Conservation (phyloP, 2,797 vertebrate genomes). For the Platalea minor region DNA sequence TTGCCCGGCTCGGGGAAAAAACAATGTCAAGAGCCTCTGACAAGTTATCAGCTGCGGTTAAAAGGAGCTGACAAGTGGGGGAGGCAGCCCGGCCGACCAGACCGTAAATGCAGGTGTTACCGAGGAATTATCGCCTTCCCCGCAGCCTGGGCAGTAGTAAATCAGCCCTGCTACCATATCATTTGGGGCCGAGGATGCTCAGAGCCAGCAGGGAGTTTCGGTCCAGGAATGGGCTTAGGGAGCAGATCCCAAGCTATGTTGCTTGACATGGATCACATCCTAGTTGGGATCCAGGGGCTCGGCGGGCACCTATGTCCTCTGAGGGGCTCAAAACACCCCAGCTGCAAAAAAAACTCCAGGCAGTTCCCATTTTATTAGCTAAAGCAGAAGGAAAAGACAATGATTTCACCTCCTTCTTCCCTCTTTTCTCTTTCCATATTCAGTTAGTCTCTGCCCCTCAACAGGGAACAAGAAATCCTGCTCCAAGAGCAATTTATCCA, state of each 20-base stretch:
- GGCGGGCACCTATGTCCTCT: neutral
- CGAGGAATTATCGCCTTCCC: neutral
- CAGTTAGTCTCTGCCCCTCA: neutral
- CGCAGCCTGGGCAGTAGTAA: neutral
- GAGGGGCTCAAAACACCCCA: neutral
- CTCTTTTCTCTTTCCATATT: neutral
- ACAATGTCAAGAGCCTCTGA: neutral
- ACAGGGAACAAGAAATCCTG: neutral
- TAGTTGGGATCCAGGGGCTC: neutral
- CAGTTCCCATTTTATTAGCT: neutral
- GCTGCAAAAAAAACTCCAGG: too few relatives aligned
- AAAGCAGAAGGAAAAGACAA: neutral
- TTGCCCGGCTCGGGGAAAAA: neutral
- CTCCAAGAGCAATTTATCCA: neutral
- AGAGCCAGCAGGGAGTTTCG: neutral
- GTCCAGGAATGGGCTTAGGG: neutral
- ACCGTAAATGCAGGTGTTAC: neutral
- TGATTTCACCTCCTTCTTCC: neutral
- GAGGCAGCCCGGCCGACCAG: neutral
- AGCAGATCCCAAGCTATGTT: neutral
- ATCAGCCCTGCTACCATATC: neutral
- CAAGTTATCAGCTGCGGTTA: neutral
- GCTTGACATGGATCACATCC: rapidly evolving
- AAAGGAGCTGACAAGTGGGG: neutral
- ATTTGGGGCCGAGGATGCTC: neutral